These are phyloP conservation scores for Drosophila histrio DNA, from an alignment of 2,888 invertebrate species.

Conservation along the genomic window DNA sequence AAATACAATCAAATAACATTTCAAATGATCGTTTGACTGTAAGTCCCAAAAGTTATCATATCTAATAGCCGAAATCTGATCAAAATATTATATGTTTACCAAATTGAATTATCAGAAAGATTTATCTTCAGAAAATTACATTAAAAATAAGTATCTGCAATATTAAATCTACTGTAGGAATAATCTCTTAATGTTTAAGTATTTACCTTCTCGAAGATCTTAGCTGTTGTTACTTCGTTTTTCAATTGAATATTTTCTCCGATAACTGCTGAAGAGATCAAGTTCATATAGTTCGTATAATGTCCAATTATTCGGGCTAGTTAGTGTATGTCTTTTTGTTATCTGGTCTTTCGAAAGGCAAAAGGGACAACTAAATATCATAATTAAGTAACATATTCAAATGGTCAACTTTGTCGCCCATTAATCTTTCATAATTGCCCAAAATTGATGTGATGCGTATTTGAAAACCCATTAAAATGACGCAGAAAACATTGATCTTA, in stretches of 20 bases:
- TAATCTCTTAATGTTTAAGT: neutral
- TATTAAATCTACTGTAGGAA: too few species aligned
- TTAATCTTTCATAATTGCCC: constrained; percentile 80
- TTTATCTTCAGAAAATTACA: neutral
- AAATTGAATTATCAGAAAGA: neutral
- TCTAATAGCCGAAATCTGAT: too few species aligned
- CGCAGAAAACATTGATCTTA: constrained; percentile 52
- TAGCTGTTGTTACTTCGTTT: neutral
- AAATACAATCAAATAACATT: too few species aligned
- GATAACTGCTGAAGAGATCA: constrained; percentile 11
- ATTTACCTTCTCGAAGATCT: neutral
- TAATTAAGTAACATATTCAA: constrained; percentile 53
- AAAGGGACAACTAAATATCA: constrained; percentile 52
- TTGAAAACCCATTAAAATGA: constrained; percentile 71
- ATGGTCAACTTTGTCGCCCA: constrained; percentile 59
- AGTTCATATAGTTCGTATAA: constrained; percentile 24
- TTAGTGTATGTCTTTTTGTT: constrained; percentile 19
- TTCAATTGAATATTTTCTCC: neutral
- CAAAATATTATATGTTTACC: too few species aligned
- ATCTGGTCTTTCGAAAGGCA: constrained; percentile 28
- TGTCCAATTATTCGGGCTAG: constrained; percentile 56
- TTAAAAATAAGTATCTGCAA: neutral
- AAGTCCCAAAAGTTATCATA: too few species aligned
- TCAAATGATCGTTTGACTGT: too few species aligned
- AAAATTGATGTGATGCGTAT: constrained; percentile 76